A percentile compares a stretch with the other conserved stretches of the same genome.
Conservation (phyloP, 1,140 invertebrate genomes). For the Caerostris darwini region DNA sequence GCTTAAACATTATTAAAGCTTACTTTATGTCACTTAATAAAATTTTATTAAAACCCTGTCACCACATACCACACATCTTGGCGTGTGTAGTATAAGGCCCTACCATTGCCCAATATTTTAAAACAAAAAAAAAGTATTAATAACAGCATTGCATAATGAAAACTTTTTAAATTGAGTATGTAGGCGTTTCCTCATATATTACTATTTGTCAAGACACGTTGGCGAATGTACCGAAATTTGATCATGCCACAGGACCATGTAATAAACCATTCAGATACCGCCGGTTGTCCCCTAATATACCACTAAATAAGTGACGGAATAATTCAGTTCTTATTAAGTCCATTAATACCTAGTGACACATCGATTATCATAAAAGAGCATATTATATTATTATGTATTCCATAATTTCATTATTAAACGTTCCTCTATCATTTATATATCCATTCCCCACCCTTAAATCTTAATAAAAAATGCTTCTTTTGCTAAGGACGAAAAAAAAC, state of each 20-base stretch:
- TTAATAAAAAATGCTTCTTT: slow-evolving; percentile 28
- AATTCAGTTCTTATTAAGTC: slow-evolving; percentile 74
- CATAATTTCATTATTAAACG: slow-evolving; percentile 78
- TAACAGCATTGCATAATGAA: neutral
- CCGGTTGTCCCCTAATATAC: neutral
- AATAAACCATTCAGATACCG: slow-evolving; percentile 33
- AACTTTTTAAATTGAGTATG: slow-evolving; percentile 11
- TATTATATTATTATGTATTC: slow-evolving; percentile 77
- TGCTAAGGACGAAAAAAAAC: slow-evolving; percentile 39
- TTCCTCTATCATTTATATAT: slow-evolving; percentile 64
- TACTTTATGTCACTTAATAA: neutral
- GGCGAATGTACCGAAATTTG: neutral
- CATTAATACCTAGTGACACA: slow-evolving; percentile 74
- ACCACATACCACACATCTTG: neutral
- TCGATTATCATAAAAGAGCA: slow-evolving; percentile 76
- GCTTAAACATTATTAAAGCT: too few species aligned
- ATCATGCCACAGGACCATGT: neutral
- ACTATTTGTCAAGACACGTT: slow-evolving; percentile 2
- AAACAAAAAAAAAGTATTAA: neutral
- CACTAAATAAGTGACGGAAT: slow-evolving; percentile 66
- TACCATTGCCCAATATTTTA: neutral
- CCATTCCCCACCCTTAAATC: slow-evolving; percentile 54
- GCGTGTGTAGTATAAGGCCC: neutral
- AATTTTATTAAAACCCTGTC: neutral
- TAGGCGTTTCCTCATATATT: slow-evolving; percentile 2